phyloP scores from a whole-genome alignment of 1,140 invertebrate species.

The Drosophila oshimai region DNA sequence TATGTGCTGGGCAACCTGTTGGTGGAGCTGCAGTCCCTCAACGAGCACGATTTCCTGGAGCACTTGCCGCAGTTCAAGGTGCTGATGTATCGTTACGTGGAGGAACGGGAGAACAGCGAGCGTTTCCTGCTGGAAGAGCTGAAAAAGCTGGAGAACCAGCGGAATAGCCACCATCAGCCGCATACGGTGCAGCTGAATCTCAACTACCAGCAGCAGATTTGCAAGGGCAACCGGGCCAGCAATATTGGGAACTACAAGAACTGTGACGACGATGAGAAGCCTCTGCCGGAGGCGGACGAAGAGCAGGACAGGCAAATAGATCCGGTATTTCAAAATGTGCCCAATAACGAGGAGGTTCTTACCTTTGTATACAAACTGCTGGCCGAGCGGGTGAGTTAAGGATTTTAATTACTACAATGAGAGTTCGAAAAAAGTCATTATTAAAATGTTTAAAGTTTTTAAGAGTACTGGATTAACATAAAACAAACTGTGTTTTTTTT shows the following conservation, averaged over 20 bases:
- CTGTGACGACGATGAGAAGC: constrained; percentile 65
- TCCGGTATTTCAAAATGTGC: constrained; percentile 76
- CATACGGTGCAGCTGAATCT: constrained; percentile 54
- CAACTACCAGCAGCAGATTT: constrained; percentile 68
- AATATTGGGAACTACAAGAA: constrained; percentile 79
- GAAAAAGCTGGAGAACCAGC: constrained; percentile 59
- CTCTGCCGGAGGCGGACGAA: constrained; percentile 39
- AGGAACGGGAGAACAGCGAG: constrained; percentile 67
- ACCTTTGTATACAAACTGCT: constrained; percentile 65
- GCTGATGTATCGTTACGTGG: constrained; percentile 62
- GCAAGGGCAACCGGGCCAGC: constrained; percentile 74
- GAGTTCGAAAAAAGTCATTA: no score
- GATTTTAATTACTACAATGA: not conserved
- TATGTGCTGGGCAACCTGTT: constrained; percentile 73
- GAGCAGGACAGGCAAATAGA: constrained; percentile 65
- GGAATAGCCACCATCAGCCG: constrained; percentile 50
- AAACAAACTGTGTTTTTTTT: not conserved
- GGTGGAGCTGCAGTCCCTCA: constrained; percentile 66
- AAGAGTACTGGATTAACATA: no score
- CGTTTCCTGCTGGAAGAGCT: constrained; percentile 59
- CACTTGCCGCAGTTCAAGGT: constrained; percentile 52
- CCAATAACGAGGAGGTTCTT: constrained; percentile 66
- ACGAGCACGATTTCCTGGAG: constrained; percentile 64
- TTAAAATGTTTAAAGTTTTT: no score
- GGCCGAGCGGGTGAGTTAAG: constrained; percentile 49